Evolutionary conservation across 2,113 vertebrate genomes (phyloP).

Genomic region (Antechinus flavipes): DNA sequence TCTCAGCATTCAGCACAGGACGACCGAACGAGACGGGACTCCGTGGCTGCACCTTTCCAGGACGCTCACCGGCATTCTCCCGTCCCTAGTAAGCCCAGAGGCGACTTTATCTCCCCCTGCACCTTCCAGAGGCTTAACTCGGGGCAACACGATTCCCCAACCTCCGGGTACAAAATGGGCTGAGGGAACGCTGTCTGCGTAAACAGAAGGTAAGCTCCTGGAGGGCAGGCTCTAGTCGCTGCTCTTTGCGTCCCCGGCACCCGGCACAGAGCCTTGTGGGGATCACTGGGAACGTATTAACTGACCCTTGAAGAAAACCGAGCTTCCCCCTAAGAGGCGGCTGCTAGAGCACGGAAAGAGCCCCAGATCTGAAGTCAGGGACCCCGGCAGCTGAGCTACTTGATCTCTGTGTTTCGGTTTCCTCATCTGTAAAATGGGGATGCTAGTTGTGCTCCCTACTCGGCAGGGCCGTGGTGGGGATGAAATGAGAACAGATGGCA

Average conservation of each 20-base stretch:
- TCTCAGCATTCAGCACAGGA: not conserved
- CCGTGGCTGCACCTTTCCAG: not conserved
- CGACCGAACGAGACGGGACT: not conserved
- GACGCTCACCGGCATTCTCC: not conserved
- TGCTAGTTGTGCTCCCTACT: not conserved
- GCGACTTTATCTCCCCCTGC: not conserved
- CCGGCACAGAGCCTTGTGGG: no score
- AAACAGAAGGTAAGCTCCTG: not conserved
- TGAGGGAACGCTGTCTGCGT: no score
- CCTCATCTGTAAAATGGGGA: not conserved
- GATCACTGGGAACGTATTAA: not conserved
- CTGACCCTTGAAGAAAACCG: not conserved
- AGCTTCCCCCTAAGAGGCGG: not conserved
- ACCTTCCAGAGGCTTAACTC: not conserved
- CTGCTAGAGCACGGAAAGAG: not conserved
- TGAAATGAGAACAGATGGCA: not conserved
- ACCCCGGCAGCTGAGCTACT: not conserved
- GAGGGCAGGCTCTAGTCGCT: no score
- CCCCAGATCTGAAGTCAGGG: no score
- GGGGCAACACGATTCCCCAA: not conserved
- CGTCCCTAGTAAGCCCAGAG: not conserved
- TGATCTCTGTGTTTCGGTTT: not conserved
- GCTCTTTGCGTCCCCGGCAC: no score
- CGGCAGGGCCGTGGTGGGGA: not conserved
- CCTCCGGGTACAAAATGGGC: not conserved